Base-by-base conservation (phyloP, 2,888 invertebrate species). In the Cephus nigrinus region DNA sequence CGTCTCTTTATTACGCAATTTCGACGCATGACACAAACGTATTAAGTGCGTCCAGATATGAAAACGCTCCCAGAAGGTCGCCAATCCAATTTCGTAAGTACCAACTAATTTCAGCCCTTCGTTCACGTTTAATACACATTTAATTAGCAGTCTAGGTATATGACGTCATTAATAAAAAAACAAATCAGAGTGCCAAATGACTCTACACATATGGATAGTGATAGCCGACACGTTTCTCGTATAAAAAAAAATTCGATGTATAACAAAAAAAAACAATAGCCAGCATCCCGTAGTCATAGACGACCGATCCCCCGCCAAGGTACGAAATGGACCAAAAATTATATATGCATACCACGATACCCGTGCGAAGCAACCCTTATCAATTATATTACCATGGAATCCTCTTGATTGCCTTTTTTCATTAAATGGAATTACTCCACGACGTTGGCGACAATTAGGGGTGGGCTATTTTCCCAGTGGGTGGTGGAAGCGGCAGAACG, bases 21-120 rank as follows among this genome's bases (percentile, higher is more conserved):
- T 75, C 71, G 72, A 68, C 72, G 75, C 78, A 75, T 74, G 75
- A 72, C 72, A 78, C 33, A 75, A 75, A 69, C 30, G 73, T 71
- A 78, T 71, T 71, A 75, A 75, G 75, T 75, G 71, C 71, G 75
- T 40, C 55, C 23, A 75, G 75, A 71, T 75, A 78, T 75, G 75
- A 76, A 78, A 75, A 55, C 75, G 78, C 75, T 78, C 75, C 78
- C 75, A 75, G 36, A 77, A 77, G 77, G 71, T 77, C 74, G 12
- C 11, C 35, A n/a, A 74, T 75, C 78, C 75, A 75, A 78, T 78
- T 78, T 78, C 73, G 12, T 78, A 78, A 78, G 75, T 75, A 78
- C 33, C 55, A 32, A 23, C 23, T 55, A 55, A 55, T 15, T 55
- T 23, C 23, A 55, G 23, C 55, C 55, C 55, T 55, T 55, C 55